A percentile compares a stretch with the other conserved stretches of the same genome.
phyloP scores from a whole-genome alignment of 2,113 vertebrate genomes.

The Pseudorectes ferrugineus region DNA sequence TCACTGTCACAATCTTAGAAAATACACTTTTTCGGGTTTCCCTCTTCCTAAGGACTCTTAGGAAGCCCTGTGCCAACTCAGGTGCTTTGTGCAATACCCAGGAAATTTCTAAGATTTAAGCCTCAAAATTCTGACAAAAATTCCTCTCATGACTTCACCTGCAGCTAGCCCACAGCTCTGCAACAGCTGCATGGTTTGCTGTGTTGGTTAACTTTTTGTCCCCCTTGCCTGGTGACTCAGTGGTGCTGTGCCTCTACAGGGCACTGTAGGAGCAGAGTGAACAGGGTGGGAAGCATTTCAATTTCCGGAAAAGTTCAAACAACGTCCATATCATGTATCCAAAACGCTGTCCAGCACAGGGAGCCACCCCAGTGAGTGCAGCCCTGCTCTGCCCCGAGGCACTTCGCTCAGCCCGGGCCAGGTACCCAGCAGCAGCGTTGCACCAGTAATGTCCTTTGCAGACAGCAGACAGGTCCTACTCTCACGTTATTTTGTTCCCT shows the following conservation, averaged over 20 bases:
- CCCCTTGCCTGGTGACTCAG: rapidly evolving
- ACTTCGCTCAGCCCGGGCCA: rapidly evolving
- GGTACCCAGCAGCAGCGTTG: background rate
- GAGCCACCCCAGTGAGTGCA: rapidly evolving
- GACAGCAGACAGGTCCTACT: background rate
- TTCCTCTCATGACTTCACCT: background rate
- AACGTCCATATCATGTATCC: rapidly evolving
- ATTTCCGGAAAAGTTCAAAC: background rate
- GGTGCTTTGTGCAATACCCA: background rate
- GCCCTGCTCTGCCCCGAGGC: background rate
- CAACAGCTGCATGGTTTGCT: background rate
- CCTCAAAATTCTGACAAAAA: background rate
- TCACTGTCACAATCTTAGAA: background rate
- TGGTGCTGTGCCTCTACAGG: rapidly evolving
- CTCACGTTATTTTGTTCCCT: background rate
- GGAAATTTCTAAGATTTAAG: background rate
- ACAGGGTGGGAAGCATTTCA: rapidly evolving
- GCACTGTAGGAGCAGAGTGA: background rate
- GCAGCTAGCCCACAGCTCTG: background rate
- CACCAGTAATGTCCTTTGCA: background rate
- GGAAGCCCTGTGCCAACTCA: rapidly evolving
- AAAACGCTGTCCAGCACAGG: background rate
- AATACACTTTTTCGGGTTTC: rapidly evolving
- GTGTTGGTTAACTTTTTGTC: background rate
- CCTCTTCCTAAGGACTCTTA: too few relatives aligned